These are phyloP conservation scores for Lithophane semibrunnea DNA, from an alignment of 2,888 invertebrate species.

Conservation along the genomic window DNA sequence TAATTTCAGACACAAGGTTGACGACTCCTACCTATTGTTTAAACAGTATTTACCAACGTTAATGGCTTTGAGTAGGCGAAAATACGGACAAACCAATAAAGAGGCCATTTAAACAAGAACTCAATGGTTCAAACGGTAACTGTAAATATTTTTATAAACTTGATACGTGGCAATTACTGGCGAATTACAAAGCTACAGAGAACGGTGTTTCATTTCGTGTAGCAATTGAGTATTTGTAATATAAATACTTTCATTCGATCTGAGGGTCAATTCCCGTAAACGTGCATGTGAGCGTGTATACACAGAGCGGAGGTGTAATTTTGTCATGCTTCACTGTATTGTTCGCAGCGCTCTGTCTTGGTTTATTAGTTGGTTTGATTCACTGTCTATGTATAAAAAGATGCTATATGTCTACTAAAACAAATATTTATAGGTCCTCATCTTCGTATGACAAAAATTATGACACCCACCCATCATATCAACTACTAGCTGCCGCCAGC, in stretches of 20 bases:
- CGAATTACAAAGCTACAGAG: not conserved
- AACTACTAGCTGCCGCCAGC: too few relatives aligned
- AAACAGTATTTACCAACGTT: slow-evolving; percentile 30
- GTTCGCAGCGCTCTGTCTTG: too few relatives aligned
- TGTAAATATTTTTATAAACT: slow-evolving; percentile 32
- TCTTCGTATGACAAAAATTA: too few relatives aligned
- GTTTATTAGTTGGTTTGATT: too few relatives aligned
- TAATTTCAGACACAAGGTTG: slow-evolving; percentile 16
- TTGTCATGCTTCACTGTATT: too few relatives aligned
- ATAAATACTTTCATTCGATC: not conserved
- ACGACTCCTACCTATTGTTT: slow-evolving; percentile 11
- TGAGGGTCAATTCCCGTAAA: not conserved
- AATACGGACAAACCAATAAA: slow-evolving; percentile 38
- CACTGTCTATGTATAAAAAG: too few relatives aligned
- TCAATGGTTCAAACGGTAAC: not conserved
- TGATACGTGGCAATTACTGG: slow-evolving; percentile 35
- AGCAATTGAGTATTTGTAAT: not conserved
- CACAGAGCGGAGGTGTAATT: too few relatives aligned
- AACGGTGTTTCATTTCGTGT: not conserved
- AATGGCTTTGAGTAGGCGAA: slow-evolving; percentile 28
- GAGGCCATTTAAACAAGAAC: slow-evolving; percentile 32
- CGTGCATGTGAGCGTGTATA: too few relatives aligned
- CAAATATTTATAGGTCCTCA: too few relatives aligned
- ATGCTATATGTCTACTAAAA: too few relatives aligned
- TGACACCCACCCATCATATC: too few relatives aligned